A percentile compares a stretch with the other conserved stretches of the same genome.
Conservation (phyloP, 2,888 invertebrate genomes). For the Ophonus ardosiacus region DNA sequence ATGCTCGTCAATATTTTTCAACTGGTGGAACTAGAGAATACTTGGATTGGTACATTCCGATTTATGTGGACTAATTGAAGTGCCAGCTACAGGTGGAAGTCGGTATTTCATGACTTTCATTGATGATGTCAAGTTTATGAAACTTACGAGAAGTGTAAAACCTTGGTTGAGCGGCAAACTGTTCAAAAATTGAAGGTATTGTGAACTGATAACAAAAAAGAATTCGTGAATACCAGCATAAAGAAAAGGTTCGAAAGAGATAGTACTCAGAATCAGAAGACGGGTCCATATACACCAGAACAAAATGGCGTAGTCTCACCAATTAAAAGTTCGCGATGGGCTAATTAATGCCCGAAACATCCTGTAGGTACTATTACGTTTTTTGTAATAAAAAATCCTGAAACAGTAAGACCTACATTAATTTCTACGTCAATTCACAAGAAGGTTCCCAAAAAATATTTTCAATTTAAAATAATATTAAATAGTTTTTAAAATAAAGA, state of each 20-base stretch:
- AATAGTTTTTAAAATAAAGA: no score
- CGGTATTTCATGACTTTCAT: neutral
- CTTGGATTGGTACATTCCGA: neutral
- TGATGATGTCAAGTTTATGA: constrained; percentile 15
- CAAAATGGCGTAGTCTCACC: constrained; percentile 28
- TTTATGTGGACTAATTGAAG: no score
- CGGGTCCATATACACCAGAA: constrained; percentile 25
- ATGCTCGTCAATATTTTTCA: constrained; percentile 32
- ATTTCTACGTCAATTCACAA: no score
- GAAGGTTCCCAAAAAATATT: no score
- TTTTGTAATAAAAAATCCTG: no score
- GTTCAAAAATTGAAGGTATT: constrained; percentile 25
- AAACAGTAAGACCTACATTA: no score
- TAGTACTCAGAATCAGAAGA: constrained; percentile 18
- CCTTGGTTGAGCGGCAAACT: constrained; percentile 27
- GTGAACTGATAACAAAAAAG: constrained; percentile 3
- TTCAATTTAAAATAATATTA: no score
- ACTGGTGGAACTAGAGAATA: constrained; percentile 28
- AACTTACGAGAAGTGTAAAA: constrained; percentile 1
- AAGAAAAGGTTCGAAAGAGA: neutral
- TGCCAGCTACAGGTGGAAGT: no score
- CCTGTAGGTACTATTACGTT: no score
- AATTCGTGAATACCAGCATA: neutral
- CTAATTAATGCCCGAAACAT: no score
- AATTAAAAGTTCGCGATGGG: no score